Evolutionary conservation across 1,140 invertebrate species (phyloP).

Genomic region (Lutraria rhynchaena): DNA sequence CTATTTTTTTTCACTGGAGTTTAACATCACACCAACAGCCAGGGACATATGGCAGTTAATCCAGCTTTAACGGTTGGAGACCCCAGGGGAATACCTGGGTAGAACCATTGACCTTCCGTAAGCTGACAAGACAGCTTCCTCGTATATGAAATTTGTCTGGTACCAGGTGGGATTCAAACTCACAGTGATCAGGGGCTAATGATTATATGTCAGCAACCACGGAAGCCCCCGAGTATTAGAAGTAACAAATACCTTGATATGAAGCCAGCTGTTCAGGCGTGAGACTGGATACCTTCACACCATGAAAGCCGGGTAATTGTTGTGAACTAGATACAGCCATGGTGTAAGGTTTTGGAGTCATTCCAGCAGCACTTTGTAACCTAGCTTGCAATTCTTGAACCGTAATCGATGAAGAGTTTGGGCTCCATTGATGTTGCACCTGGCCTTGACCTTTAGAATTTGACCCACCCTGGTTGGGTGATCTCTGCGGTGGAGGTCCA

Average conservation of each 20-base stretch:
- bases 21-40: too few species aligned
- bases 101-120: too few species aligned
- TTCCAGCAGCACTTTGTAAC: slow-evolving; percentile 29
- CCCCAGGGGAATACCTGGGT: too few species aligned
- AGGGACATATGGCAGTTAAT: too few species aligned
- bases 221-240: not conserved
- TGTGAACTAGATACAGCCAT: slow-evolving; percentile 22
- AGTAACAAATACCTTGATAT: slow-evolving; percentile 37
- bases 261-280: slow-evolving; percentile 32
- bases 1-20: too few species aligned
- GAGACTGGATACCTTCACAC: slow-evolving; percentile 21
- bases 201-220: not conserved
- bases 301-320: not conserved
- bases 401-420: not conserved
- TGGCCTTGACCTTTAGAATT: slow-evolving; percentile 4
- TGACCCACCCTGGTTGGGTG: slow-evolving; percentile 14
- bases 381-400: slow-evolving; percentile 30
- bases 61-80: too few species aligned
- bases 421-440: not conserved
- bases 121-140: too few species aligned
- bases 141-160: too few species aligned
- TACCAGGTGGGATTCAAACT: too few species aligned
- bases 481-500: not conserved
- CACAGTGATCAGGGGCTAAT: too few species aligned
- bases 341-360: slow-evolving; percentile 3